These are phyloP conservation scores for Hipposideros larvatus DNA, from an alignment of 2,797 vertebrate species.

Conservation along the genomic window DNA sequence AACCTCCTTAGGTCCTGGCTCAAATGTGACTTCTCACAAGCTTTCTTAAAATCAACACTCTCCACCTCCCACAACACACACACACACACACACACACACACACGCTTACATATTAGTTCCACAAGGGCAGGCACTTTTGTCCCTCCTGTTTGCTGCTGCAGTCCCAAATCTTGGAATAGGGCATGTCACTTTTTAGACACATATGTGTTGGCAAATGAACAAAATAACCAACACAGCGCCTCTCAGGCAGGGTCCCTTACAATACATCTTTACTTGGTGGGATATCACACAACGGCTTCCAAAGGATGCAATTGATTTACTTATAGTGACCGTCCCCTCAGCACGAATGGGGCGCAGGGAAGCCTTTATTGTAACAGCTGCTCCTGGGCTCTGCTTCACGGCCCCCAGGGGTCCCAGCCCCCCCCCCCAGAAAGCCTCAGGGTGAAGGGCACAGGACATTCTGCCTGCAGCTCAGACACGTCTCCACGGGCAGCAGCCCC, in stretches of 20 bases:
- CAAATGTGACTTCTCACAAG: not conserved
- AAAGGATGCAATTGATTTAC: rapidly evolving
- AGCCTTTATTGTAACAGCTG: not conserved
- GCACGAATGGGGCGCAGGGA: rapidly evolving
- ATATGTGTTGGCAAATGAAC: too few species aligned
- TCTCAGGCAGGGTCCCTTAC: not conserved
- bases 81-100: too few species aligned
- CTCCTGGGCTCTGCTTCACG: not conserved
- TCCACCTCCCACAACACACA: not conserved
- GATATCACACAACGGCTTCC: rapidly evolving
- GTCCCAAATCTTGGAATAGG: too few species aligned
- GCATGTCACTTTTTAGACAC: not conserved
- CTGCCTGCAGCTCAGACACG: rapidly evolving
- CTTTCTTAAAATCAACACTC: not conserved
- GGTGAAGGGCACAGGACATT: not conserved
- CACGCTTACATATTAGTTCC: not conserved
- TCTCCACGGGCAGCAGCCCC: not conserved
- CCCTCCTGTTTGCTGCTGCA: not conserved
- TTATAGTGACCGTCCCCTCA: rapidly evolving
- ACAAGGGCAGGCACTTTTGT: rapidly evolving
- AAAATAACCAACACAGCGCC: rapidly evolving
- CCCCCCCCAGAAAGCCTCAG: not conserved
- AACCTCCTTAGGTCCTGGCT: not conserved
- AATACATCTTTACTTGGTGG: rapidly evolving
- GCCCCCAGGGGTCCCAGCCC: rapidly evolving